Evolutionary conservation across 1,140 invertebrate species (phyloP).

Genomic region (Mycetomoellerius zeteki): DNA sequence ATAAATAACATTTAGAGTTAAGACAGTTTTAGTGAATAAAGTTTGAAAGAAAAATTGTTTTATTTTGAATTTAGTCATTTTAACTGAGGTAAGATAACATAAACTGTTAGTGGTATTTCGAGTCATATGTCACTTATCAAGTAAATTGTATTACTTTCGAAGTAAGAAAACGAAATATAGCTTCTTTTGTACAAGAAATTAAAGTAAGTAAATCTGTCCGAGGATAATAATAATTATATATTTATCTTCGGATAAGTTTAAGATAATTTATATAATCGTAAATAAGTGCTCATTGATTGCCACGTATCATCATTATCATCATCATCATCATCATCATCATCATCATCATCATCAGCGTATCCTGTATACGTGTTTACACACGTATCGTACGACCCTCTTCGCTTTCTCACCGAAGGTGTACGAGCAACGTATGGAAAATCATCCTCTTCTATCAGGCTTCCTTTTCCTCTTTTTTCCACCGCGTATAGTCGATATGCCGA

Average conservation of each 20-base stretch:
- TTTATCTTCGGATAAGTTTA: conserved; percentile 6
- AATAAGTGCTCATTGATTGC: conserved; percentile 18
- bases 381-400: not conserved
- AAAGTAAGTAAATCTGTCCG: not conserved
- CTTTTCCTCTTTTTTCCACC: conserved; percentile 44
- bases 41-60: too few relatives aligned
- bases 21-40: too few relatives aligned
- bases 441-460: conserved; percentile 17
- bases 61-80: too few relatives aligned
- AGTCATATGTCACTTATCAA: too few relatives aligned
- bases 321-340: too few relatives aligned
- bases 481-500: conserved; percentile 69
- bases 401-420: conserved; percentile 52
- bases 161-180: too few relatives aligned
- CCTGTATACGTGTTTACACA: not conserved
- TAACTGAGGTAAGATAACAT: too few relatives aligned
- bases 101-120: too few relatives aligned
- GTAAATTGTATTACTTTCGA: too few relatives aligned
- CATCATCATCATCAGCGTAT: conserved; percentile 1
- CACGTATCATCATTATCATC: conserved; percentile 6
- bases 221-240: conserved; percentile 30
- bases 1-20: too few relatives aligned
- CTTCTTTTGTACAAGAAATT: not conserved
- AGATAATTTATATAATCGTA: not conserved
- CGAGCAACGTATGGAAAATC: conserved; percentile 50